These are phyloP conservation scores for Babylonia areolata DNA, from an alignment of 1,140 invertebrate genomes.

Conservation along the genomic window DNA sequence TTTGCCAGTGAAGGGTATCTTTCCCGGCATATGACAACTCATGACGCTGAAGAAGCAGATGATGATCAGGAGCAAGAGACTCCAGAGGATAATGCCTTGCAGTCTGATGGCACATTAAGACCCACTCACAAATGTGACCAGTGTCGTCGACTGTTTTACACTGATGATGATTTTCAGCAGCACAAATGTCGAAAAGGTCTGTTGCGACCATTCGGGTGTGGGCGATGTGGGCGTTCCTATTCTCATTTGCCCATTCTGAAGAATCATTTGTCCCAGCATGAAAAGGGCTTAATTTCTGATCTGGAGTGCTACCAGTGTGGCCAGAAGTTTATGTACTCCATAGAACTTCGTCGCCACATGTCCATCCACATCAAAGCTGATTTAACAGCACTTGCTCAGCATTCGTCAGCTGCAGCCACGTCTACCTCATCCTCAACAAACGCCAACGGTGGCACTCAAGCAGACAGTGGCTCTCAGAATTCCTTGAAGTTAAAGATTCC, in stretches of 20 bases:
- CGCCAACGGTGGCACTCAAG: not conserved
- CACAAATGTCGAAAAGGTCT: constrained; percentile 33
- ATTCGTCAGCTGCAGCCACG: too few relatives aligned
- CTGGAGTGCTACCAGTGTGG: constrained; percentile 36
- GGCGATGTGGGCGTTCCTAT: constrained; percentile 23
- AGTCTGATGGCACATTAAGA: not conserved
- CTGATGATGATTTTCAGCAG: constrained; percentile 15
- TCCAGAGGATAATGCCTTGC: not conserved
- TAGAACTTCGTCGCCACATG: constrained; percentile 23
- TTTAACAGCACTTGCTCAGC: not conserved
- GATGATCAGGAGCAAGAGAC: not conserved
- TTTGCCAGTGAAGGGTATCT: not conserved
- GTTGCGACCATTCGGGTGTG: constrained; percentile 25
- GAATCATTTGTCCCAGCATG: constrained; percentile 9
- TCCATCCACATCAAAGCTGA: constrained; percentile 26
- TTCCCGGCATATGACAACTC: not conserved
- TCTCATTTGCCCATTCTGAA: constrained; percentile 22
- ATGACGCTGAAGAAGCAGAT: not conserved
- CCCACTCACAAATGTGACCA: not conserved
- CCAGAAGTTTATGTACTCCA: constrained; percentile 31
- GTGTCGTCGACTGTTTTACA: constrained; percentile 7
- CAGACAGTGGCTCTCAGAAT: not conserved
- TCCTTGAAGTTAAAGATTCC: not conserved
- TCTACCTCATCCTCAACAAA: not conserved
- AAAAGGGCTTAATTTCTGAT: not conserved